Evolutionary conservation across 2,888 invertebrate species (phyloP).

Genomic region (Chalcosyrphus nemorum): DNA sequence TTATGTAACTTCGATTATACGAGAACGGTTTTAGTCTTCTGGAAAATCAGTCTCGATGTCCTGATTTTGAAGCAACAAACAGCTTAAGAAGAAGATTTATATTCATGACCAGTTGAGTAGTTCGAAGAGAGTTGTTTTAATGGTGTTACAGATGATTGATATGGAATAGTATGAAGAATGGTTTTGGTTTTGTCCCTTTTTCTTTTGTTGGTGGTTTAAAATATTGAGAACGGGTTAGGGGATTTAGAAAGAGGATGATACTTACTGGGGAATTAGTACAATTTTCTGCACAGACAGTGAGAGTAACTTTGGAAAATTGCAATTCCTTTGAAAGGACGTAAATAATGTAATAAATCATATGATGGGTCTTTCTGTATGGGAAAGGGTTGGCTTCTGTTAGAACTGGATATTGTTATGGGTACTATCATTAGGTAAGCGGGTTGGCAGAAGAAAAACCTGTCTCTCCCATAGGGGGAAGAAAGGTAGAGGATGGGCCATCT

Average conservation of each 20-base stretch:
- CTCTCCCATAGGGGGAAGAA: too few species aligned
- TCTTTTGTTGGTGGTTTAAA: constrained; percentile 6
- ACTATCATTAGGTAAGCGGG: too few species aligned
- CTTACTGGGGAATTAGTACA: constrained; percentile 19
- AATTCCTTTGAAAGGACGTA: not conserved
- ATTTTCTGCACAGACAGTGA: constrained; percentile 4
- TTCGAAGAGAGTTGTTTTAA: constrained; percentile 71
- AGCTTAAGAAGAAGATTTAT: constrained; percentile 72
- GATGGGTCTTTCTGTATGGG: too few species aligned
- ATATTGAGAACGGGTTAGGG: constrained; percentile 8
- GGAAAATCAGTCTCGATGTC: constrained; percentile 69
- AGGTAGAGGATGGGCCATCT: too few species aligned
- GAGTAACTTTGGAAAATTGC: not conserved
- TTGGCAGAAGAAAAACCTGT: too few species aligned
- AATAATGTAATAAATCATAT: not conserved
- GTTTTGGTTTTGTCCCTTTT: constrained; percentile 13
- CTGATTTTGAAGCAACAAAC: constrained; percentile 72
- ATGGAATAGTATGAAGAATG: constrained; percentile 42
- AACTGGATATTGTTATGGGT: too few species aligned
- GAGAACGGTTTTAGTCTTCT: constrained; percentile 64
- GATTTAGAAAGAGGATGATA: not conserved
- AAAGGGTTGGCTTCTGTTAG: not conserved
- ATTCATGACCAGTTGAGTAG: constrained; percentile 72
- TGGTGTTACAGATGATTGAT: constrained; percentile 71
- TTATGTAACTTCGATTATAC: constrained; percentile 71